phyloP scores from a whole-genome alignment of 2,797 vertebrate species.

The Poecile montanus region DNA sequence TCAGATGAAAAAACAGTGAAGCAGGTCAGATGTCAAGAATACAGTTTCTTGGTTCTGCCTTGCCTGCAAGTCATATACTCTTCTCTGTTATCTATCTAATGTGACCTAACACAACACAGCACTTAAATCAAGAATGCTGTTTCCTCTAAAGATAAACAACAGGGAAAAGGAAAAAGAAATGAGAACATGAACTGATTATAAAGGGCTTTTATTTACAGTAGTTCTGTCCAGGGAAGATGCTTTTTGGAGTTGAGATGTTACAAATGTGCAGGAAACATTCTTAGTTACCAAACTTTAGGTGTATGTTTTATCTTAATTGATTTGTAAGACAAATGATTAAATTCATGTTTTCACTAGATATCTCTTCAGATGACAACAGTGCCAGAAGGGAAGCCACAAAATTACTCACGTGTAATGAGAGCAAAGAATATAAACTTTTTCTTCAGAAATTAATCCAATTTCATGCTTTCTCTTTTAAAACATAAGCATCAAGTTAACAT shows the following conservation, averaged over 20 bases:
- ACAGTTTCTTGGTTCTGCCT: not conserved
- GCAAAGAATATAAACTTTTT: not conserved
- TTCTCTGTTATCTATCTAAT: not conserved
- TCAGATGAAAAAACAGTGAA: not conserved
- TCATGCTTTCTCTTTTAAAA: not conserved
- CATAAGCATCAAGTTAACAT: not conserved
- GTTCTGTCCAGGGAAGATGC: not conserved
- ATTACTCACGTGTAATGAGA: not conserved
- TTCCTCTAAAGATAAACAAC: not conserved
- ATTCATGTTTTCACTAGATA: not conserved
- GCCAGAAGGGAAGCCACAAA: not conserved
- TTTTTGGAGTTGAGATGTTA: not conserved
- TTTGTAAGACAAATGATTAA: not conserved
- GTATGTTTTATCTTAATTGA: accelerated
- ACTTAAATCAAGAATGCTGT: not conserved
- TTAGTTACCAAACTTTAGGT: not conserved
- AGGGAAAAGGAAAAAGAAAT: not conserved
- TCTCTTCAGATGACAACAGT: not conserved
- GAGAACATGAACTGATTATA: accelerated
- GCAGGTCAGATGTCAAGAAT: not conserved
- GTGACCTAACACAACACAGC: not conserved
- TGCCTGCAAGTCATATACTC: not conserved
- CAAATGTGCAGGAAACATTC: not conserved
- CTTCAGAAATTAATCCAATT: not conserved
- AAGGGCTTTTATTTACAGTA: not conserved